Conservation (phyloP, 2,888 invertebrate species). For the Leucophenga maculata region DNA sequence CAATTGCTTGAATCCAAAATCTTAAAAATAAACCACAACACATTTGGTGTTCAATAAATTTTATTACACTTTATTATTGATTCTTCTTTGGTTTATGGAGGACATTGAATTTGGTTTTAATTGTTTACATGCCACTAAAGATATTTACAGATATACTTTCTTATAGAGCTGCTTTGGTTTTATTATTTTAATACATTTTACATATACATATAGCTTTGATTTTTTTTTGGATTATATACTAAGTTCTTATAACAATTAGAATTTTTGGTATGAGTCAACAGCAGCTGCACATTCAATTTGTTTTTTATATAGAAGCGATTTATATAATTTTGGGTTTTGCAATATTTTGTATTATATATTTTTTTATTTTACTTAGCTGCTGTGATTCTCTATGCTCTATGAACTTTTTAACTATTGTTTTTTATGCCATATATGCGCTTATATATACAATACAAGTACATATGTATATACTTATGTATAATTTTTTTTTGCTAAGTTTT, state of each 20-base stretch:
- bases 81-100: constrained; percentile 45
- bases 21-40: not conserved
- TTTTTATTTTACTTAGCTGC: constrained; percentile 16
- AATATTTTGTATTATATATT: constrained; percentile 24
- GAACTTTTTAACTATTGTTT: constrained; percentile 27
- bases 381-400: constrained; percentile 22
- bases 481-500: constrained; percentile 10
- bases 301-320: not conserved
- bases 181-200: constrained; percentile 19
- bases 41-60: constrained; percentile 24
- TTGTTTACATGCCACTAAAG: constrained; percentile 34
- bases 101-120: constrained; percentile 57
- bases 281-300: too few species aligned
- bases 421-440: constrained; percentile 28
- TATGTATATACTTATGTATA: constrained; percentile 35
- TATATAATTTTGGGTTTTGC: constrained; percentile 7
- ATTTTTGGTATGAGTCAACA: too few species aligned
- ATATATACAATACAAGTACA: constrained; percentile 24
- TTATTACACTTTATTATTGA: constrained; percentile 33
- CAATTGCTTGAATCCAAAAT: not conserved
- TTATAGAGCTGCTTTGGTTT: not conserved
- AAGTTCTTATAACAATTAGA: constrained; percentile 1
- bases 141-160: constrained; percentile 58
- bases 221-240: not conserved
- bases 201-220: not conserved